Conservation (phyloP, 2,113 vertebrate species). For the Brachirus orientalis region DNA sequence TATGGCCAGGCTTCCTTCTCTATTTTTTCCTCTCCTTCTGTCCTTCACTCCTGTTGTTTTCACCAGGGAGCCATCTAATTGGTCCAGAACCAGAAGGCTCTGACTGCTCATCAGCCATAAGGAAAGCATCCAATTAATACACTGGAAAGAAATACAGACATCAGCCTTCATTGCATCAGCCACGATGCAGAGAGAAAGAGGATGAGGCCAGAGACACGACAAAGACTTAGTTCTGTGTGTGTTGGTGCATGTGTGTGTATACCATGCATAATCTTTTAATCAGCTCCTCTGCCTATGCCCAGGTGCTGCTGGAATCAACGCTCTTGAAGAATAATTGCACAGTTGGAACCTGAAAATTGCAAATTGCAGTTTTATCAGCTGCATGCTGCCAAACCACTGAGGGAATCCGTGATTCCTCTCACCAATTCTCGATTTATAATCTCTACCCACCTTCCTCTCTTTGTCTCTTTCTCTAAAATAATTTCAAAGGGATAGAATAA, state of each 20-base stretch:
- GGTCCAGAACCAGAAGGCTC: conserved; percentile 66
- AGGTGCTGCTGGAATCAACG: conserved; percentile 61
- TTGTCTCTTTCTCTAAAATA: no score
- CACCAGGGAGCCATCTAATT: conserved; percentile 72
- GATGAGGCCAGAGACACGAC: conserved; percentile 6
- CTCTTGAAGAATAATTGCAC: conserved; percentile 69
- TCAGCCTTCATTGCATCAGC: conserved; percentile 41
- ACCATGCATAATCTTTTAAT: conserved; percentile 69
- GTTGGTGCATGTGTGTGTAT: conserved; percentile 3
- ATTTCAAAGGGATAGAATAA: conserved; percentile 14
- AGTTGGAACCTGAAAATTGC: conserved; percentile 61
- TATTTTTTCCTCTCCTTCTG: conserved; percentile 27
- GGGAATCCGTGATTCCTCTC: conserved; percentile 44
- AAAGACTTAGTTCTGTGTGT: conserved; percentile 8
- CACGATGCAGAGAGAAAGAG: conserved; percentile 27
- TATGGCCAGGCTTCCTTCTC: background rate
- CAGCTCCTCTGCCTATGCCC: conserved; percentile 53
- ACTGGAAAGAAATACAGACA: conserved; percentile 45
- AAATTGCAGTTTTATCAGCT: conserved; percentile 47
- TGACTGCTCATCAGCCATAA: conserved; percentile 65
- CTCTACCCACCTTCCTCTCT: background rate
- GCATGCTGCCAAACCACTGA: conserved; percentile 36
- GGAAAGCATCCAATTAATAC: conserved; percentile 72
- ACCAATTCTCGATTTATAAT: background rate
- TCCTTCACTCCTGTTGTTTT: conserved; percentile 46